Evolutionary conservation across 1,140 invertebrate species (phyloP), one percentile per base, ranked within the genome.

Genomic region (Orius insidiosus): DNA sequence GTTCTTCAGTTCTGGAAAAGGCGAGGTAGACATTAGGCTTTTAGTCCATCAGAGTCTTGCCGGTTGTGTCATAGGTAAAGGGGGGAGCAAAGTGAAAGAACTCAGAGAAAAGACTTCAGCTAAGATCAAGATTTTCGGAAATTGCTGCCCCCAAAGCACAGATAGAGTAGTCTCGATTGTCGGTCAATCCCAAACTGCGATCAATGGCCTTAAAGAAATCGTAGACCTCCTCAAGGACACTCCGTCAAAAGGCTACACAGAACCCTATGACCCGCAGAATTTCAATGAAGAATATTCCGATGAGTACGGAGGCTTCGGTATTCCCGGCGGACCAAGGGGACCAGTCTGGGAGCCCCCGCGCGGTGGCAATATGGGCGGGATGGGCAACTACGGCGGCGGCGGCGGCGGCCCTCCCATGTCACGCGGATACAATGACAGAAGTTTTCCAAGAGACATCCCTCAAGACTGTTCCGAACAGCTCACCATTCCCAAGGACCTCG

Each of bases 11-110:
- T 45, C 49, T 37, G n/a, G 46, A 11, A 48, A 33, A 40, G 85
- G 83, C 52, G 85, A 93, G 55, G 75, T 85, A 56, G 94, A 98
- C 65, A 68, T 98, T 18, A 77, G 93, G 53, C 75, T 97, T 65
- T 68, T 98, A 52, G 88, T 98, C 16, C 94, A 98, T 63, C 93
- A 98, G 66, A 95, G 87, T 57, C 83, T 96, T 63, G 94, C 94
- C 46, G 94, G 94, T 40, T 96, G 90, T 62, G 86, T 98, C 58
- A 98, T 98, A 63, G 94, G 94, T 36, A 90, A 93, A 64, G 84
- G 77, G 51, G 94, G 95, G 34, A 70, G 80, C 53, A 96, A 97
- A 69, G 97, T 99, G 62, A 98, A 97, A 68, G 92, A 98, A 66
- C 75, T 99, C 13, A 72, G 94, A 61, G 92, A 98, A 87, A 86